A percentile compares a stretch with the other conserved stretches of the same genome.
Conservation (phyloP, 2,113 vertebrate genomes). For the Epinephelus lanceolatus region DNA sequence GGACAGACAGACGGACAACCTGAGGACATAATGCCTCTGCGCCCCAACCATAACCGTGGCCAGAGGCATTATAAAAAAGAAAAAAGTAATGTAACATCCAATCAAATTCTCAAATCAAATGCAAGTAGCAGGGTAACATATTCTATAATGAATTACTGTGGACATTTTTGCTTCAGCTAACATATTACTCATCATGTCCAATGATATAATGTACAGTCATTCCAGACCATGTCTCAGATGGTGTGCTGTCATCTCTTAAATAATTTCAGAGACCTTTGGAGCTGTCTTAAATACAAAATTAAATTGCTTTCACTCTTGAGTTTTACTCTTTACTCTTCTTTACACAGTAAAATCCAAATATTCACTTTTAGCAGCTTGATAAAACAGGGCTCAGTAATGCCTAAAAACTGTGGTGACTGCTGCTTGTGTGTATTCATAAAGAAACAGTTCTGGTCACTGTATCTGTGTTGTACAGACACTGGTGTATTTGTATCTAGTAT, state of each 20-base stretch:
- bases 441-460: conserved; percentile 1
- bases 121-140: background rate
- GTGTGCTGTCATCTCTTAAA: background rate
- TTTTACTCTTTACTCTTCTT: background rate
- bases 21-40: too few relatives aligned
- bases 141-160: background rate
- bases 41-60: too few relatives aligned
- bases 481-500: conserved; percentile 10
- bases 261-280: background rate
- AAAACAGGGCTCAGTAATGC: background rate
- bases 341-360: background rate
- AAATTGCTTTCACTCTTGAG: background rate
- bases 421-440: too few relatives aligned
- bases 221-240: background rate
- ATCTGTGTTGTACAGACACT: conserved; percentile 11
- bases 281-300: background rate
- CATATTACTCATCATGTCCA: background rate
- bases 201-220: background rate
- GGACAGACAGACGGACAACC: too few relatives aligned
- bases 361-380: background rate
- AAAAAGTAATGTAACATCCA: background rate
- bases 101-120: conserved; percentile 5
- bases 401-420: background rate
- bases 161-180: background rate
- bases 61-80: background rate